These are phyloP conservation scores for Linyphia triangularis DNA, from an alignment of 2,888 invertebrate genomes.

Conservation along the genomic window DNA sequence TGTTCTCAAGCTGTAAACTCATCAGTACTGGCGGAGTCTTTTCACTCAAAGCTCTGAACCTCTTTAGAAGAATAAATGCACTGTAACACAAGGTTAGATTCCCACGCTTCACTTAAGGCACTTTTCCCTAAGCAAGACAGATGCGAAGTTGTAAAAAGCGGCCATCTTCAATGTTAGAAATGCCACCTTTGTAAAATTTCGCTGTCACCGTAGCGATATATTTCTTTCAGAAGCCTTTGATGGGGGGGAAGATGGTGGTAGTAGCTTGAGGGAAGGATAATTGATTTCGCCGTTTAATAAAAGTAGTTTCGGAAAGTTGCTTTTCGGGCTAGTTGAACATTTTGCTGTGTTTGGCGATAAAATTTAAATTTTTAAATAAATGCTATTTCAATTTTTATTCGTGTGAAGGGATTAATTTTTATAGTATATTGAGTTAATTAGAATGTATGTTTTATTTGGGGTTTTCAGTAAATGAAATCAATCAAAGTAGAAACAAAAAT, in stretches of 20 bases:
- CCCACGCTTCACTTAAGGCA: conserved; percentile 69
- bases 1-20: conserved; percentile 60
- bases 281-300: conserved; percentile 3
- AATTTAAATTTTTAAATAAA: too few species aligned
- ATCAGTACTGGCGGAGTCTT: conserved; percentile 35
- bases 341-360: too few species aligned
- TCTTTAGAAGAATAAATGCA: conserved; percentile 61
- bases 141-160: conserved; percentile 68
- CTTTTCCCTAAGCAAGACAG: conserved; percentile 69
- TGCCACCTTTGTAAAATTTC: conserved; percentile 47
- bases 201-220: conserved; percentile 38
- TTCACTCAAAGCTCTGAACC: conserved; percentile 60
- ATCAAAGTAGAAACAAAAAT: too few species aligned
- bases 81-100: conserved; percentile 48
- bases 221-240: conserved; percentile 20
- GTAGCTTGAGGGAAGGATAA: not conserved
- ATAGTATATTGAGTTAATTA: too few species aligned
- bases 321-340: not conserved
- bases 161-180: conserved; percentile 49
- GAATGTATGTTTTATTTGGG: too few species aligned
- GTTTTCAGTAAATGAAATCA: too few species aligned
- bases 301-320: not conserved
- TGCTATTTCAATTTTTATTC: too few species aligned
- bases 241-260: not conserved
- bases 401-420: too few species aligned